Percentiles rank a stretch among this genome's conserved stretches.
Evolutionary conservation across 35 echinoderm and acorn worm genomes (phyloP).

Genomic region (Ophioderma brevispina): DNA sequence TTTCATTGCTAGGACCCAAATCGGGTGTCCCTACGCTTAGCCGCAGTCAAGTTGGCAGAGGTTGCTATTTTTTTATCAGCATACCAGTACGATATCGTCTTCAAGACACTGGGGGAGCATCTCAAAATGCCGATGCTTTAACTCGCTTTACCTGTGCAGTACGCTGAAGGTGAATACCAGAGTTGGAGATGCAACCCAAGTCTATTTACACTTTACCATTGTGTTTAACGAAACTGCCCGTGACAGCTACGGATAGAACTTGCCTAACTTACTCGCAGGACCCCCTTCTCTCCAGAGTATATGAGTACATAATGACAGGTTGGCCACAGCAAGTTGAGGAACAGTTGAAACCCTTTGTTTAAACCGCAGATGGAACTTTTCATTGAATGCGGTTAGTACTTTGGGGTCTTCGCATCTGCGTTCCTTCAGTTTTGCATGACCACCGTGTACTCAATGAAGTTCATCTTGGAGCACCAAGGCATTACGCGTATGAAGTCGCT

Average conservation of each 20-base stretch:
- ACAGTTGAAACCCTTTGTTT: slow-evolving; percentile 48
- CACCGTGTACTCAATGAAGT: slow-evolving; percentile 50
- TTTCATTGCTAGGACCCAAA: slow-evolving; percentile 56
- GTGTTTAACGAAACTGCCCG: slow-evolving; percentile 37
- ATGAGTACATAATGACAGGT: slow-evolving; percentile 67
- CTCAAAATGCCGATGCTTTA: slow-evolving; percentile 48
- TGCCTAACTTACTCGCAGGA: slow-evolving; percentile 60
- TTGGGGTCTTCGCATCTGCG: slow-evolving; percentile 58
- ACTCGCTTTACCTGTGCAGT: slow-evolving; percentile 43
- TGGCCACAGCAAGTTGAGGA: slow-evolving; percentile 72
- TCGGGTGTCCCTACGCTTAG: slow-evolving; percentile 54
- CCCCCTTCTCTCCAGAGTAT: slow-evolving; percentile 46
- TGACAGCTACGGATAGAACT: slow-evolving; percentile 41
- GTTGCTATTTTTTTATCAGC: slow-evolving; percentile 77
- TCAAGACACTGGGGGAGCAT: slow-evolving; percentile 56
- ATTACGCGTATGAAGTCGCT: slow-evolving; percentile 66
- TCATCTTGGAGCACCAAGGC: slow-evolving; percentile 50
- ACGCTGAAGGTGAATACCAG: not conserved
- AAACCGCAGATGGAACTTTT: slow-evolving; percentile 22
- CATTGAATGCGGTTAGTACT: slow-evolving; percentile 60
- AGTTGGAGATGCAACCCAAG: not conserved
- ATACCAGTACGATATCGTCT: slow-evolving; percentile 70
- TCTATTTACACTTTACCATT: not conserved
- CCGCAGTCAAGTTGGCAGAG: slow-evolving; percentile 78
- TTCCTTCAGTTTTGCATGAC: slow-evolving; percentile 39